Evolutionary conservation across 2,113 vertebrate genomes (phyloP), one percentile per base, ranked within the genome.

Genomic region (Odontophorus gujanensis): DNA sequence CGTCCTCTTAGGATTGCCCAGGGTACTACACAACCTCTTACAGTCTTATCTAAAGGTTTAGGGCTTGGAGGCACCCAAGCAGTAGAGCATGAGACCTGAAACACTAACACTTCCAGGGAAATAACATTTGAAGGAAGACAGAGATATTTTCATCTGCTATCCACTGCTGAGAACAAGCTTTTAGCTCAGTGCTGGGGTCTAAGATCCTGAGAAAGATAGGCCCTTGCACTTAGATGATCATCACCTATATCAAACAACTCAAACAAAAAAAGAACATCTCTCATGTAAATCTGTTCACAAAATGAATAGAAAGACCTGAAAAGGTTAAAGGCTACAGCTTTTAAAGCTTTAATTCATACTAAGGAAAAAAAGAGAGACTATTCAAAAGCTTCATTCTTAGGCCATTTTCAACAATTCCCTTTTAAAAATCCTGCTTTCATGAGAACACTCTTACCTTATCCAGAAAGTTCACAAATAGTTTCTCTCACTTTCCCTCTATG

Each of bases 341-440:
- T 90, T 74, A 88, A 59, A 93, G 85, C 68, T 94, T 96, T 95
- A 87, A 87, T 95, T 92, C 94, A 78, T 86, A 82, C 59, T 18
- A 80, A 79, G 34, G 53, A 13, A 91, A 84, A 82, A 95, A 82
- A 57, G 57, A 57, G 32, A 91, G n/a, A 91, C 55, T 38, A 85
- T 85, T 95, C 85, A 92, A 93, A 96, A 96, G 92, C 96, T 95
- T 96, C 96, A 96, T 96, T 97, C 95, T 95, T 94, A 92, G 89
- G 77, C 62, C 69, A 8, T 89, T 95, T 95, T 92, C 76, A 93
- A 90, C 81, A 85, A 80, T 77, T 87, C 47, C 25, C 50, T 95
- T 97, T 95, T 26, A 43, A 94, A 93, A 95, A 90, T 58, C 30
- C 51, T 65, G 63, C 83, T 78, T 95, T 89, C 85, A 83, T 87